Percentiles rank a stretch among this genome's conserved stretches.
These are phyloP conservation scores for Jaculus jaculus DNA, from an alignment of 2,113 vertebrate genomes.

Conservation along the genomic window DNA sequence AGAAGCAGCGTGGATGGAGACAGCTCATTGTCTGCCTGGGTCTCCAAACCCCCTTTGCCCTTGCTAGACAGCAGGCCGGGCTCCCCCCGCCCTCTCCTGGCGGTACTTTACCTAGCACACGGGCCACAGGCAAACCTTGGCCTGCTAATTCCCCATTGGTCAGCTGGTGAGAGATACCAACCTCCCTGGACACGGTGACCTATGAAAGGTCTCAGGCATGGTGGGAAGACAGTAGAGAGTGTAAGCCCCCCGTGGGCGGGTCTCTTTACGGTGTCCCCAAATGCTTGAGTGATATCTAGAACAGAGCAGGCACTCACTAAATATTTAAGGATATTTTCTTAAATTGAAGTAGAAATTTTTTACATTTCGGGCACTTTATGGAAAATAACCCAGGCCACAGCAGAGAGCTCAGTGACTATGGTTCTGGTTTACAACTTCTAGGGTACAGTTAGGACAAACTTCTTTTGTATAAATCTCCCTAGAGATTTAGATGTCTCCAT, in stretches of 20 bases:
- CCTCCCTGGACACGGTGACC: not conserved
- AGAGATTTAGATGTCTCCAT: not conserved
- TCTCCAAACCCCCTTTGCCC: not conserved
- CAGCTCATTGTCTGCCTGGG: not conserved
- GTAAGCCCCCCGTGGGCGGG: not conserved
- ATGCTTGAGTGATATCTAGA: not conserved
- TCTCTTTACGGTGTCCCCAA: not conserved
- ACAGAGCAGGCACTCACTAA: constrained; percentile 53
- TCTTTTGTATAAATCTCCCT: not conserved
- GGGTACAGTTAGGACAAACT: not conserved
- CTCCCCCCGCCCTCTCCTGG: not conserved
- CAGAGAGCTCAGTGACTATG: not conserved
- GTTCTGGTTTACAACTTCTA: not conserved
- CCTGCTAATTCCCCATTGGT: not conserved
- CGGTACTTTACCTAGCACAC: not conserved
- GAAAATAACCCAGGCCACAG: not conserved
- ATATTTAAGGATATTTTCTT: constrained; percentile 46
- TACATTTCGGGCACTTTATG: not conserved
- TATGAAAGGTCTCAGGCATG: not conserved
- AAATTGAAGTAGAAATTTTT: not conserved
- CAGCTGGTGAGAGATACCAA: not conserved
- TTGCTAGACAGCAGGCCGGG: too few species aligned
- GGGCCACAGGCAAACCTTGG: not conserved
- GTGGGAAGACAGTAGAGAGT: not conserved
- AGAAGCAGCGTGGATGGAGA: constrained; percentile 89